These are phyloP conservation scores for Nemurella pictetii DNA, from an alignment of 2,888 invertebrate genomes.

Conservation along the genomic window DNA sequence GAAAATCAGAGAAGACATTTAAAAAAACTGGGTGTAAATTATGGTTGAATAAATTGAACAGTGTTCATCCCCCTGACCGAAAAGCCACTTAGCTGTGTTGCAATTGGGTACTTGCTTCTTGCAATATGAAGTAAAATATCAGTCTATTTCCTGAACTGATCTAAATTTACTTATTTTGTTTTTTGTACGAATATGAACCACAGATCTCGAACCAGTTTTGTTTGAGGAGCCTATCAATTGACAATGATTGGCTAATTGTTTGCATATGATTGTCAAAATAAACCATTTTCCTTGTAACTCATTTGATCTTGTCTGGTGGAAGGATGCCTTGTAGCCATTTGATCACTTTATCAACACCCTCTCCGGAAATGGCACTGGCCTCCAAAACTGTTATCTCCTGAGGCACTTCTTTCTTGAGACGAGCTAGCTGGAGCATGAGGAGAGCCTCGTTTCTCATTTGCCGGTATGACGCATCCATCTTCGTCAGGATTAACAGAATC, in stretches of 20 bases:
- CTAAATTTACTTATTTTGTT: too few relatives aligned
- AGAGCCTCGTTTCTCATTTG: constrained; percentile 86
- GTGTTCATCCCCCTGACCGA: too few relatives aligned
- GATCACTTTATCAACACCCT: constrained; percentile 68
- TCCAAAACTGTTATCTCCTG: constrained; percentile 72
- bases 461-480: constrained; percentile 84
- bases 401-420: constrained; percentile 68
- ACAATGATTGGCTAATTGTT: neutral
- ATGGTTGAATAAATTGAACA: too few relatives aligned
- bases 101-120: too few relatives aligned
- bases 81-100: too few relatives aligned
- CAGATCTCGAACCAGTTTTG: too few relatives aligned
- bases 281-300: constrained; percentile 61
- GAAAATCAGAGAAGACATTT: too few relatives aligned
- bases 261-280: neutral
- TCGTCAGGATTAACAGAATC: constrained; percentile 73
- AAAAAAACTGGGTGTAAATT: too few relatives aligned
- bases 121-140: too few relatives aligned
- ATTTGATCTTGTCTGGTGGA: constrained; percentile 58
- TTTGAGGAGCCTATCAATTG: too few relatives aligned
- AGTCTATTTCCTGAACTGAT: too few relatives aligned
- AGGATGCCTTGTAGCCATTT: constrained; percentile 57
- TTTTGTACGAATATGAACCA: too few relatives aligned
- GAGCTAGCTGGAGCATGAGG: constrained; percentile 75
- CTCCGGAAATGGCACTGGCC: constrained; percentile 72